These are phyloP conservation scores for Ditylenchus weischeri DNA, from an alignment of 2,888 invertebrate genomes.

Conservation along the genomic window DNA sequence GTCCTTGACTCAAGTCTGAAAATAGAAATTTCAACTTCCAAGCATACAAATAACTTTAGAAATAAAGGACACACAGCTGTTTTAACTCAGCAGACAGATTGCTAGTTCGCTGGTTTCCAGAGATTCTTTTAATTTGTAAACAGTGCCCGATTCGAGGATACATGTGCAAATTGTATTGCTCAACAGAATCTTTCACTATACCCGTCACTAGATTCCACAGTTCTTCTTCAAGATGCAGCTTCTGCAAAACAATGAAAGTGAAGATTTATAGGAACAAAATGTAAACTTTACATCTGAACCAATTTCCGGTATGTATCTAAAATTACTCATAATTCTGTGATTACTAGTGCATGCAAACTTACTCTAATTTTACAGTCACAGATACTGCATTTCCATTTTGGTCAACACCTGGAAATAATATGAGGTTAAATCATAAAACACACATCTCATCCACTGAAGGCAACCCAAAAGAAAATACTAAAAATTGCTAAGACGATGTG, in stretches of 20 bases:
- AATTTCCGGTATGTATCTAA: constrained; percentile 30
- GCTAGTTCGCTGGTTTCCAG: neutral
- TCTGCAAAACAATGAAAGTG: constrained; percentile 10
- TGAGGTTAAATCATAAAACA: too few species aligned
- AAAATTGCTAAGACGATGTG: too few species aligned
- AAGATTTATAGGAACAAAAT: neutral
- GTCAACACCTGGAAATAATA: constrained; percentile 17
- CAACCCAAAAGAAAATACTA: too few species aligned
- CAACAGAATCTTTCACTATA: constrained; percentile 1
- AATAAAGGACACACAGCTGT: too few species aligned
- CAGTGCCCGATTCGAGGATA: constrained; percentile 8
- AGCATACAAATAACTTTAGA: too few species aligned
- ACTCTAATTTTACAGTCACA: constrained; percentile 25
- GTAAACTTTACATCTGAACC: constrained; percentile 31
- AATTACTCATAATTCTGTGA: too few species aligned
- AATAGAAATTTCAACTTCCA: too few species aligned
- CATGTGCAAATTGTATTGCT: constrained; percentile 8
- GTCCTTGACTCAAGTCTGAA: constrained; percentile 26
- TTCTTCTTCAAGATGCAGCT: constrained; percentile 19
- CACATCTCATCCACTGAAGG: too few species aligned
- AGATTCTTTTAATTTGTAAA: constrained; percentile 9
- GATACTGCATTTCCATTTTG: constrained; percentile 9
- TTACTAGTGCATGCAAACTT: too few species aligned
- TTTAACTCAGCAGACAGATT: too few species aligned
- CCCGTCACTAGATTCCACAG: constrained; percentile 25